phyloP scores from a whole-genome alignment of 92 coral and sea anemone species.

The Bergia sp. region DNA sequence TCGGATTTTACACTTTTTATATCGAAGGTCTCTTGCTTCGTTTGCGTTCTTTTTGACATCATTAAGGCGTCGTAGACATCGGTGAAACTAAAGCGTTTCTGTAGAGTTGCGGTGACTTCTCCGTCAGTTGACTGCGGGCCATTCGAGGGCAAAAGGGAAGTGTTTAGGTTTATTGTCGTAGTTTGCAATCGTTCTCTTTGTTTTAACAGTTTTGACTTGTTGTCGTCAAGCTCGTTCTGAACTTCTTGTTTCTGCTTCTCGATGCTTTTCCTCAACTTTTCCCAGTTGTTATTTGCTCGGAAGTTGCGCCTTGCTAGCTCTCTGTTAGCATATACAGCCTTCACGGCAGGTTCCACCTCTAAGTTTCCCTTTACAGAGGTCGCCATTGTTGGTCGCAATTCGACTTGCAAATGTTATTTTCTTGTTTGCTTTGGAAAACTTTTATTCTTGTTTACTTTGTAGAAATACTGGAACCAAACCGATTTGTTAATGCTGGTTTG shows the following conservation, averaged over 20 bases:
- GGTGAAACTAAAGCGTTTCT: slow-evolving; percentile 37
- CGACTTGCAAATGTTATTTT: neutral
- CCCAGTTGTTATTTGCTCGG: slow-evolving; percentile 71
- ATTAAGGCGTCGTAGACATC: slow-evolving; percentile 78
- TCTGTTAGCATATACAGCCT: slow-evolving; percentile 64
- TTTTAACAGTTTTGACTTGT: slow-evolving; percentile 62
- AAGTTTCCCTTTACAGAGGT: slow-evolving; percentile 42
- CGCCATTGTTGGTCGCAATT: slow-evolving; percentile 43
- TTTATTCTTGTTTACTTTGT: neutral
- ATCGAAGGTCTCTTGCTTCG: slow-evolving; percentile 31
- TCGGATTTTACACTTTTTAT: slow-evolving; percentile 61
- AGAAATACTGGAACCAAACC: neutral
- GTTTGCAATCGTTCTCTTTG: slow-evolving; percentile 66
- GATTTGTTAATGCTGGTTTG: neutral
- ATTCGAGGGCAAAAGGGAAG: neutral
- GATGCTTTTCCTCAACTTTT: slow-evolving; percentile 38
- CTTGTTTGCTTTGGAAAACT: neutral
- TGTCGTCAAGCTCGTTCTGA: slow-evolving; percentile 55
- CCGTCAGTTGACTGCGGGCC: slow-evolving; percentile 36
- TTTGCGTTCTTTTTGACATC: slow-evolving; percentile 43
- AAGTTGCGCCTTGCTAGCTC: slow-evolving; percentile 56
- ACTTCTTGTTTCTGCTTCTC: slow-evolving; percentile 61
- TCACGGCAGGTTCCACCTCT: slow-evolving; percentile 72
- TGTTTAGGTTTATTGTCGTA: slow-evolving; percentile 33
- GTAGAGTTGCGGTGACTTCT: neutral